phyloP scores from a whole-genome alignment of 2,113 vertebrate genomes.

The Sitta europaea region DNA sequence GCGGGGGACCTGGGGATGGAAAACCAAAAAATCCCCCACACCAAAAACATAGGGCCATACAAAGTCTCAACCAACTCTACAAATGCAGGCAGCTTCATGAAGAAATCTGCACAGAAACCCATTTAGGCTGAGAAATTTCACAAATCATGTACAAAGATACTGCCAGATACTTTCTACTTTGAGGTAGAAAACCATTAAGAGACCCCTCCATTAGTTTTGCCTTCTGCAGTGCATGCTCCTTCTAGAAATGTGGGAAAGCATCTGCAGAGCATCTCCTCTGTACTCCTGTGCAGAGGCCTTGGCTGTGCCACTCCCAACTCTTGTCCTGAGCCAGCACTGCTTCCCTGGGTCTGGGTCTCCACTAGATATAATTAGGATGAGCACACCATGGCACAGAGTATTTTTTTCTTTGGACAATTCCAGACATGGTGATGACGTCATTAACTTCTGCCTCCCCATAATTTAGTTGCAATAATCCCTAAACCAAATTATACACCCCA shows the following conservation, averaged over 20 bases:
- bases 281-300: background rate
- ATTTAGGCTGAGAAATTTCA: background rate
- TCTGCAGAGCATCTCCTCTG: background rate
- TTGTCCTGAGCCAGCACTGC: background rate
- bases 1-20: rapidly evolving
- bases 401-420: background rate
- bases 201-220: background rate
- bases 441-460: background rate
- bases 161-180: background rate
- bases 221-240: background rate
- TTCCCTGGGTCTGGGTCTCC: background rate
- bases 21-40: background rate
- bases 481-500: background rate
- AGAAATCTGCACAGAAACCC: background rate
- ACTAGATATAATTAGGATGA: background rate
- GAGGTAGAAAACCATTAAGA: background rate
- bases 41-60: background rate
- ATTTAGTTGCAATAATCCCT: background rate
- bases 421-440: background rate
- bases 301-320: background rate
- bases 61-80: background rate
- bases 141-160: background rate
- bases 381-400: background rate
- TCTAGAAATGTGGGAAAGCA: background rate
- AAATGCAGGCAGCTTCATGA: background rate